These are phyloP conservation scores for Xiphophorus birchmanni DNA, from an alignment of 2,797 vertebrate species.

Conservation along the genomic window DNA sequence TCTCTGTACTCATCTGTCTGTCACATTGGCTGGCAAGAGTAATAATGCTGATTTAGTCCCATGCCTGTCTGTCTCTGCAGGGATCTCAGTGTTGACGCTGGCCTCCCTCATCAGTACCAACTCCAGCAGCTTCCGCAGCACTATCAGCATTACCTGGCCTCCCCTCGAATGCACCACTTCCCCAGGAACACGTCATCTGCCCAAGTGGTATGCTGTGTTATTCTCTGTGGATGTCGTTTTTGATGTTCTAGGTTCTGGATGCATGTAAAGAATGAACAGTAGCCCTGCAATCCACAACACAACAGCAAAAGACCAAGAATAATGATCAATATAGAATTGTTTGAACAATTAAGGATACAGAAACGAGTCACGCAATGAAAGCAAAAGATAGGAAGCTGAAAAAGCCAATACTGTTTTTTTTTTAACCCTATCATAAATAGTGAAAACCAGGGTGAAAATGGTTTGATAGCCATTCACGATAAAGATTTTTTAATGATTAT, in stretches of 20 bases:
- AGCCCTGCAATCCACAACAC: neutral
- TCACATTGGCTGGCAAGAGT: constrained; percentile 6
- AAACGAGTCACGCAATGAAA: neutral
- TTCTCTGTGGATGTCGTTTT: neutral
- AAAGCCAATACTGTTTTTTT: neutral
- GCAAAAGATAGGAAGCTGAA: neutral
- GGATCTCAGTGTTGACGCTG: constrained; percentile 95
- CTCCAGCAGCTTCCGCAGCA: constrained; percentile 93
- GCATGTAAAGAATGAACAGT: neutral
- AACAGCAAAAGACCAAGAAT: neutral
- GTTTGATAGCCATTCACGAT: neutral
- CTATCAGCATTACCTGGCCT: constrained; percentile 97
- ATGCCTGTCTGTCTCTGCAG: constrained; percentile 72
- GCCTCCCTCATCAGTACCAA: constrained; percentile 93
- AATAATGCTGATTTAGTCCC: constrained; percentile 23
- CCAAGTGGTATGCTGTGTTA: constrained; percentile 88
- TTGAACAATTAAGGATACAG: neutral
- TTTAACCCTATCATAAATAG: neutral
- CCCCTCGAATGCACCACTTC: constrained; percentile 95
- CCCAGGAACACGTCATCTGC: constrained; percentile 92
- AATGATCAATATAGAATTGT: neutral
- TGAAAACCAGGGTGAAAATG: neutral
- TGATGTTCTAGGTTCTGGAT: neutral
- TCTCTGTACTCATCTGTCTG: constrained; percentile 37
- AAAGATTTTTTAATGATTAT: neutral